Evolutionary conservation across 2,888 invertebrate species (phyloP).

Genomic region (Eilema depressum): DNA sequence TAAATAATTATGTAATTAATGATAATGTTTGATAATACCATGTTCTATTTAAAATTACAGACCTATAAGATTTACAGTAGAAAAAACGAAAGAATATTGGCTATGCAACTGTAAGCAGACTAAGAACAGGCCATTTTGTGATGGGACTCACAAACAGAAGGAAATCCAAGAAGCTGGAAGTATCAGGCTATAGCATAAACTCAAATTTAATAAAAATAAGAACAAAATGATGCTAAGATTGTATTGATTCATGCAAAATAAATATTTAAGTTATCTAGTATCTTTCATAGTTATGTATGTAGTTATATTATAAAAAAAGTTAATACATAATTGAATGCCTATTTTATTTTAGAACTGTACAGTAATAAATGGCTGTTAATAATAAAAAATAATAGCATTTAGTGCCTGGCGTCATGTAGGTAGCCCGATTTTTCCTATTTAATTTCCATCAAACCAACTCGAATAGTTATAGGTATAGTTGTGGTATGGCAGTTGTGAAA

Average conservation of each 20-base stretch:
- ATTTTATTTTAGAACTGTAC: background rate
- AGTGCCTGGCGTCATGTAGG: background rate
- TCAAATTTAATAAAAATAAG: background rate
- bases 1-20: background rate
- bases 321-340: background rate
- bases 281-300: background rate
- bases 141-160: conserved; percentile 95
- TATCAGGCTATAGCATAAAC: conserved; percentile 59
- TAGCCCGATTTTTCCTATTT: background rate
- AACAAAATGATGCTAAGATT: background rate
- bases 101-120: conserved; percentile 99
- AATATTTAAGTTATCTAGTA: background rate
- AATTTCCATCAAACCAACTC: background rate
- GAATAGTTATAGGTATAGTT: too few species aligned
- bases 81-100: conserved; percentile 96
- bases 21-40: background rate
- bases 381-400: background rate
- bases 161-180: conserved; percentile 89
- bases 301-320: background rate
- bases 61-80: conserved; percentile 94
- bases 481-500: too few species aligned
- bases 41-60: conserved; percentile 64
- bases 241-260: background rate
- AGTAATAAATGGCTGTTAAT: too few species aligned
- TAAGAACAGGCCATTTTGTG: conserved; percentile 97